These are phyloP conservation scores for Corynorhinus townsendii DNA, from an alignment of 2,113 vertebrate species.

Conservation along the genomic window DNA sequence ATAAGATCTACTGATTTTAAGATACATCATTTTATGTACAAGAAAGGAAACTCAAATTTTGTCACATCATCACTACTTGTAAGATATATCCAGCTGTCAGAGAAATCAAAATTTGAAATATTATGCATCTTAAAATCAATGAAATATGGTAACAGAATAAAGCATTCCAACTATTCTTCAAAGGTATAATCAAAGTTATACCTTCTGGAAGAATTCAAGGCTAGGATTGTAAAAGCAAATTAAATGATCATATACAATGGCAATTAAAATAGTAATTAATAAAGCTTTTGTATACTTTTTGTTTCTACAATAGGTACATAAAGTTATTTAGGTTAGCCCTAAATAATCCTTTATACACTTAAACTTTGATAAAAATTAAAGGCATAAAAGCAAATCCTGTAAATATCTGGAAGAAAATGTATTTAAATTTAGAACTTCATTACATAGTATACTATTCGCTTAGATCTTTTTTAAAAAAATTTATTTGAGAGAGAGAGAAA, in stretches of 20 bases:
- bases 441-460: background rate
- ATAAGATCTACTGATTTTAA: background rate
- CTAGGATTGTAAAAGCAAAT: background rate
- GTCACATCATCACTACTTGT: background rate
- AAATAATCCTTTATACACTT: background rate
- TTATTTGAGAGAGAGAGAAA: background rate
- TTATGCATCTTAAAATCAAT: background rate
- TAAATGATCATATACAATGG: background rate
- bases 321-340: background rate
- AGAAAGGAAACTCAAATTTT: background rate
- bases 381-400: background rate
- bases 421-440: constrained; percentile 19
- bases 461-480: background rate
- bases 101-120: background rate
- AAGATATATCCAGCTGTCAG: background rate
- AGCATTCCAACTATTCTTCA: background rate
- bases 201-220: background rate
- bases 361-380: constrained; percentile 24
- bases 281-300: background rate
- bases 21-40: background rate
- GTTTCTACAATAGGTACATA: background rate
- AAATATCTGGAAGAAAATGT: background rate
- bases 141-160: background rate
- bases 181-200: background rate
- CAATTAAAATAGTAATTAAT: constrained; percentile 31